Evolutionary conservation across 2,797 vertebrate species (phyloP), one percentile per base, ranked within the genome.

Genomic region (Antennarius maculatus): DNA sequence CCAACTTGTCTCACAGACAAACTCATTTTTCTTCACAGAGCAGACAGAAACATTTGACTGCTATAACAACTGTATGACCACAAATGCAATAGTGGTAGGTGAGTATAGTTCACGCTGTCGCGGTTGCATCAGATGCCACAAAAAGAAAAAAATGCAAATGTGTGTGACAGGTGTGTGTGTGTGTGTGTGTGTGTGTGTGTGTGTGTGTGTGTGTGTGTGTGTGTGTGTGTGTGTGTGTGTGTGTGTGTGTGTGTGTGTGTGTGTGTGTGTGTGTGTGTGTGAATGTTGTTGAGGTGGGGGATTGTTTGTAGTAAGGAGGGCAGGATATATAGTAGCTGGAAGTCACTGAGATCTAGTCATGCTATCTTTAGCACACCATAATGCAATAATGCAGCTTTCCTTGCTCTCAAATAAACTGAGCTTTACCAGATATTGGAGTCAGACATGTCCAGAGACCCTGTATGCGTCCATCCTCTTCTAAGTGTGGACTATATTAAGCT

Each of bases 351-450:
- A 72, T 80, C 79, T 51, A 58, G 56, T 62, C 66, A 41, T 39
- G 61, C 86, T 84, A 84, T 86, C 91, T 87, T 85, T 88, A 90
- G 85, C 84, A 72, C 71, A 17, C 64, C 53, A 31, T 89, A 90
- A 90, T 91, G 72, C 87, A 84, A 77, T 86, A 88, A 90, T 82
- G 69, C 79, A 74, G 63, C 83, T 81, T 88, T 77, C 73, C 66
- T 76, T 9, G 57, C 73, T 84, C 82, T 74, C 79, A 88, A 84
- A 91, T 86, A 92, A 92, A 91, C 74, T 70, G 66, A 84, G 91
- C 77, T 90, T 92, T 90, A 91, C 87, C 79, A 69, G 56, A 71
- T 86, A 91, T 91, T 89, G 87, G 72, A 85, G 63, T 62, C 83
- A 71, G 85, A 81, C 83, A 79, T 84, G 86, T 81, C 82, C 69